Conservation (phyloP, 2,888 invertebrate genomes). For the Polymixis flavicincta region DNA sequence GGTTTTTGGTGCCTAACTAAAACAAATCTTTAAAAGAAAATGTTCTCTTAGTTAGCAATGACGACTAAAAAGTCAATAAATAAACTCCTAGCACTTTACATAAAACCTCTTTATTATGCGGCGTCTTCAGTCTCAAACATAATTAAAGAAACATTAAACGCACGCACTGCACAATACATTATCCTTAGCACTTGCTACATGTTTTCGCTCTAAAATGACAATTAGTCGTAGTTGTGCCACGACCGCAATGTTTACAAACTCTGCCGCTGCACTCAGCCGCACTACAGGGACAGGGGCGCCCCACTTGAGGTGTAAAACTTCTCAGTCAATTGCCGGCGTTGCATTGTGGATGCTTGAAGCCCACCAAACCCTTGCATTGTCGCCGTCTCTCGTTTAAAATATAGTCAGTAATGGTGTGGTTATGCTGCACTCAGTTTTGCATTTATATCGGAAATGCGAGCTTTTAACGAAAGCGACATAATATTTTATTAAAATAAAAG, state of each 20-base stretch:
- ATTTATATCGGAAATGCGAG: conserved; percentile 18
- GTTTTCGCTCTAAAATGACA: conserved; percentile 57
- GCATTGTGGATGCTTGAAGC: conserved; percentile 65
- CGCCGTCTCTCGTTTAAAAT: conserved; percentile 40
- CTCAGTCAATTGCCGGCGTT: conserved; percentile 66
- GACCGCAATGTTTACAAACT: conserved; percentile 78
- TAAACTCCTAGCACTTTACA: conserved; percentile 12
- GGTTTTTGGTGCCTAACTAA: neutral
- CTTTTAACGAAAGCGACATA: neutral
- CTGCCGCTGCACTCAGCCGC: conserved; percentile 74
- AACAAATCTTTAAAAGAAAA: neutral
- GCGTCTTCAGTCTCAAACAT: conserved; percentile 26
- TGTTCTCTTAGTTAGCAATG: neutral
- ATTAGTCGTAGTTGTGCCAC: conserved; percentile 63
- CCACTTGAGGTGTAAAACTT: conserved; percentile 68
- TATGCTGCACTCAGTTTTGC: conserved; percentile 19
- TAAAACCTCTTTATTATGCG: conserved; percentile 28
- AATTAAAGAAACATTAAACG: conserved; percentile 54
- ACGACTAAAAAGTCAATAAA: neutral
- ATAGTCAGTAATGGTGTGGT: conserved; percentile 23
- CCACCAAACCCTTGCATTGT: conserved; percentile 54
- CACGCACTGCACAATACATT: conserved; percentile 46
- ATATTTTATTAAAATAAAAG: neutral
- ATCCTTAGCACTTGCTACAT: conserved; percentile 47
- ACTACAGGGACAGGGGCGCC: conserved; percentile 61